phyloP scores from a whole-genome alignment of 1,140 invertebrate genomes.

The Wasmannia auropunctata region DNA sequence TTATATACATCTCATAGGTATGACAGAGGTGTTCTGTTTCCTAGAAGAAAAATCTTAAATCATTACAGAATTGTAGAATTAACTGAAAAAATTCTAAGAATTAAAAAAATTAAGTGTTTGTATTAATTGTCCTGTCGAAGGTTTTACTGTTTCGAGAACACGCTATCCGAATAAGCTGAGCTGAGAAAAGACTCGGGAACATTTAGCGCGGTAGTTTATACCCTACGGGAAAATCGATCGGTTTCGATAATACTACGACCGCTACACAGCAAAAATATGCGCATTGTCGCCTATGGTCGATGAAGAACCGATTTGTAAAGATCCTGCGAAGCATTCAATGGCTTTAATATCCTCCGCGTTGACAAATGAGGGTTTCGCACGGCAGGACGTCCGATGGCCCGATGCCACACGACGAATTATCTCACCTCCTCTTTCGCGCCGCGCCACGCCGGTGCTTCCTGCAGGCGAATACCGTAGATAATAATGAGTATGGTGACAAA shows the following conservation, averaged over 20 bases:
- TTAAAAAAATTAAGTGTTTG: not conserved
- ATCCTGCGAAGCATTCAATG: constrained; percentile 71
- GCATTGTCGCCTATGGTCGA: constrained; percentile 61
- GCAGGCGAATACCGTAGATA: constrained; percentile 62
- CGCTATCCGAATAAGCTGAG: not conserved
- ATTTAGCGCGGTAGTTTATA: constrained; percentile 17
- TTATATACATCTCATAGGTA: not conserved
- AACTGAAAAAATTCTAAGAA: not conserved
- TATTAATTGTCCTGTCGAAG: not conserved
- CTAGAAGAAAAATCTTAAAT: not conserved
- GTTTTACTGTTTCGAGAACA: not conserved
- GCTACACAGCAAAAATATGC: constrained; percentile 43
- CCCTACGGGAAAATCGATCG: constrained; percentile 54
- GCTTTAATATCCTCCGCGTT: constrained; percentile 77
- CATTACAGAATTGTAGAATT: not conserved
- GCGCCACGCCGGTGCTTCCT: constrained; percentile 10
- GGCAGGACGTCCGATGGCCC: constrained; percentile 69
- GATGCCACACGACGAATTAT: constrained; percentile 74
- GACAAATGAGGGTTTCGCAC: constrained; percentile 77
- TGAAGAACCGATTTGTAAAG: constrained; percentile 75
- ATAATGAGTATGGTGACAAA: constrained; percentile 72
- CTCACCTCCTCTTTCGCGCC: constrained; percentile 58
- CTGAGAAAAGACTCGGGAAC: not conserved
- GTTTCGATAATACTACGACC: constrained; percentile 34
- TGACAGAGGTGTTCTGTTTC: not conserved